Base-by-base conservation (phyloP, 2,888 invertebrate species). In the Sesia apiformis region DNA sequence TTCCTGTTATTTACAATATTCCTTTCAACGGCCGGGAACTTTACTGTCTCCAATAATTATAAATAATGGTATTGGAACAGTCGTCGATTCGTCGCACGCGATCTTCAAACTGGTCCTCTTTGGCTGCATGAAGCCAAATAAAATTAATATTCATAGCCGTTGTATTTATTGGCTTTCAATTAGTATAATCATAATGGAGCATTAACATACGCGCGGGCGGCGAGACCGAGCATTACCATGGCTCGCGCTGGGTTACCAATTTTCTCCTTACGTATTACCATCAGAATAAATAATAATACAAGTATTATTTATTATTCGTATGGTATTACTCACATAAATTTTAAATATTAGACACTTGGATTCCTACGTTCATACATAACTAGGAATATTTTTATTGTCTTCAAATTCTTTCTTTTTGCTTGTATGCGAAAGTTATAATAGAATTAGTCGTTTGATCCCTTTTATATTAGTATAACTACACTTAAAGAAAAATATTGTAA, bases 81-180 rank as follows among this genome's bases (percentile, higher is more conserved):
- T 38, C 50, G 56, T 63, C 67, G 68, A 76, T 76, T 70, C 64
- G 63, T 64, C 72, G 77, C 82, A 82, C 81, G 82, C 81, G 81
- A 84, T 67, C 64, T 56, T 59, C 60, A 60, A 67, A 66, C 74
- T 64, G 70, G 73, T 72, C 72, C 64, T 59, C 63, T 62, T 69
- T 63, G 65, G 65, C 73, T 74, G 72, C 68, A 65, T 74, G 72
- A 81, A 85, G 72, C 74, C 81, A 86, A 87, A 89, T 87, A 85
- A 86, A 85, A 87, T 89, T 86, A 86, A 84, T 86, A 89, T 87
- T 89, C 89, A 89, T 89, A 87, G 88, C 83, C 75, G 85, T 85
- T 86, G 85, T 89, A 89, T 89, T 89, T 89, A 89, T 88, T 89
- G 89, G 86, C 88, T 87, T 89, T 89, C 89, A 89, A 89, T 89